A percentile compares a stretch with the other conserved stretches of the same genome.
phyloP scores from a whole-genome alignment of 1,140 invertebrate species.

The Belonocnema kinseyi region DNA sequence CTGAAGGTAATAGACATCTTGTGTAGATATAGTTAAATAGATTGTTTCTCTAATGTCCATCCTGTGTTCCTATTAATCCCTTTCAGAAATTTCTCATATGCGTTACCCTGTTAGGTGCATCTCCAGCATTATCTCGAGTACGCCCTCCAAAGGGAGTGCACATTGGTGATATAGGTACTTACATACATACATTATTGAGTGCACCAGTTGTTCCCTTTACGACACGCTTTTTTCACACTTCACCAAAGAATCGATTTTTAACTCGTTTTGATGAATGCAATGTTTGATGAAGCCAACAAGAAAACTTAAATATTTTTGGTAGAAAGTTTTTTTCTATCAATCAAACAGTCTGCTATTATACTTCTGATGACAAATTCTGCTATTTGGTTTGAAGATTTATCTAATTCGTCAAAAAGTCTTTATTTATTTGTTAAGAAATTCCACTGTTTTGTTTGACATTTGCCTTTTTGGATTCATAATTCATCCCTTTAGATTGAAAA shows the following conservation, averaged over 20 bases:
- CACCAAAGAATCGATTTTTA: slow-evolving; percentile 13
- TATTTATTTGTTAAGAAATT: too few species aligned
- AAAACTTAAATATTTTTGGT: too few species aligned
- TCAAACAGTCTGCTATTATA: too few species aligned
- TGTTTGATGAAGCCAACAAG: neutral
- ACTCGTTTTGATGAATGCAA: neutral
- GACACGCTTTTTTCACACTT: slow-evolving; percentile 21
- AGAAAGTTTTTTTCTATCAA: too few species aligned
- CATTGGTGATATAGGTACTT: slow-evolving; percentile 26
- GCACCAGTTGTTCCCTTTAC: slow-evolving; percentile 26
- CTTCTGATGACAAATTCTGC: too few species aligned
- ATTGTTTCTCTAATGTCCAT: neutral
- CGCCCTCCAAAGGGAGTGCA: neutral
- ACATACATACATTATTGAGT: neutral
- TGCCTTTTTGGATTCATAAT: too few species aligned
- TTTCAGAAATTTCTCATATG: slow-evolving; percentile 3
- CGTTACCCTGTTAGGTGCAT: neutral
- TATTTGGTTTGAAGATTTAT: too few species aligned
- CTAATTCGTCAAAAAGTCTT: too few species aligned
- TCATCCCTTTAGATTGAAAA: too few species aligned
- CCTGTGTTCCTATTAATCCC: neutral
- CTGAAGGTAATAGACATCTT: too few species aligned
- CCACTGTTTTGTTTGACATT: too few species aligned
- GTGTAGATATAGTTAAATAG: too few species aligned
- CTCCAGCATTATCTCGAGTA: slow-evolving; percentile 11